Evolutionary conservation across 2,797 vertebrate species (phyloP), one percentile per base, ranked within the genome.

Genomic region (Rhinichthys osculus): DNA sequence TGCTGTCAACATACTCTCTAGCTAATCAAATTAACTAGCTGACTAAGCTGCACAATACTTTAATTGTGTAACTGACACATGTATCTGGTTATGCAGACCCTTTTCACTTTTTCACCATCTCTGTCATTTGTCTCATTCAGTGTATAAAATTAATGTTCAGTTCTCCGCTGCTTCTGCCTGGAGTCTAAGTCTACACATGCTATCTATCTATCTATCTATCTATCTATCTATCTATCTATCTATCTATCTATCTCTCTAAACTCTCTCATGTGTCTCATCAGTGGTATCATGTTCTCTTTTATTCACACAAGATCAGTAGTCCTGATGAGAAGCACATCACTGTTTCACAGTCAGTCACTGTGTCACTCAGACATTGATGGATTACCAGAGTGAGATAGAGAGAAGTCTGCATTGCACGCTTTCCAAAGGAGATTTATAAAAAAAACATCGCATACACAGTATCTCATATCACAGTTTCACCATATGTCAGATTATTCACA

Each of bases 251-350:
- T 80, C 33, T 2, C 27, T 7, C 5, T 52, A 78, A 78, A 44
- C 74, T 73, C 35, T 85, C 50, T 77, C 54, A 81, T 38, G 78
- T 76, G 78, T 67, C 59, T 87, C 62, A 72, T 88, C 86, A 81
- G 67, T 70, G 35, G 62, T 81, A 81, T 88, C 70, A 54, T 76
- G 62, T 70, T 81, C 72, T 77, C 77, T 66, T 81, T 35, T 84
- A 66, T 87, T 40, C n/a, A 57, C 70, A 71, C 40, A 10, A 73
- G 73, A 84, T 38, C 52, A 30, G 71, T 71, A 70, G 30, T 67
- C 86, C 50, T 87, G 87, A 78, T 83, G 76, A 81, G 35, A 85
- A 82, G 78, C 85, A 69, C 80, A 86, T 87, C 82, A 79, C 38
- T 11, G 62, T 69, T 71, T 78, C 81, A 81, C 85, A 79, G 44